phyloP scores from a whole-genome alignment of 2,888 invertebrate genomes.

The Oscheius sp. region DNA sequence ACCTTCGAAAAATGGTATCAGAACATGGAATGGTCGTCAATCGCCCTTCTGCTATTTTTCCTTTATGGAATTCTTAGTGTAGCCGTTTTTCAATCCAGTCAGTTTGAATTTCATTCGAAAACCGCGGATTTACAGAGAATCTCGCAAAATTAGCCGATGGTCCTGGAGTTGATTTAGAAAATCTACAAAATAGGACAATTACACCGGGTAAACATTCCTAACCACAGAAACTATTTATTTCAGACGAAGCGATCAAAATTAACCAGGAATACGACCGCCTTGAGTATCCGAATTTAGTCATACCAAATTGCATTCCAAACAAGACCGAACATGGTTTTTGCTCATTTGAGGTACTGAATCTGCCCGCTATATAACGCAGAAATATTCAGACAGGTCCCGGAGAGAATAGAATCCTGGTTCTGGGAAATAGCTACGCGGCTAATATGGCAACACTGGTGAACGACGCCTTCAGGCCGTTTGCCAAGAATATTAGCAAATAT shows the following conservation, averaged over 20 bases:
- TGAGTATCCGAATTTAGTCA: conserved; percentile 45
- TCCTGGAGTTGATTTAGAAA: no score
- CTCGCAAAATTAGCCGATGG: no score
- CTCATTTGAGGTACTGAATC: conserved; percentile 40
- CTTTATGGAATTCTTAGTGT: conserved; percentile 33
- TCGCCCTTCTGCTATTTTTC: conserved; percentile 31
- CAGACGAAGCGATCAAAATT: conserved; percentile 44
- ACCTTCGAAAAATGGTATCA: conserved; percentile 51
- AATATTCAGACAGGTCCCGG: conserved; percentile 34
- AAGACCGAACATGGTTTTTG: conserved; percentile 49
- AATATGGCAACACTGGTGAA: conserved; percentile 45
- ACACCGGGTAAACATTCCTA: neutral
- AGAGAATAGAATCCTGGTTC: conserved; percentile 37
- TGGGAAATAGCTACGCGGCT: conserved; percentile 52
- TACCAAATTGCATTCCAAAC: conserved; percentile 48
- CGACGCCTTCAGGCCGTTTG: conserved; percentile 29
- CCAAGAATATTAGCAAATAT: conserved; percentile 46
- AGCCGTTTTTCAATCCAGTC: neutral
- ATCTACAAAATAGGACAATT: neutral
- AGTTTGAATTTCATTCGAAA: neutral
- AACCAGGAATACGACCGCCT: conserved; percentile 47
- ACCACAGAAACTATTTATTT: neutral
- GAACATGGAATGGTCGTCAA: conserved; percentile 27
- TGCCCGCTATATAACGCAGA: neutral
- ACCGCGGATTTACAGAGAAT: no score